phyloP scores from a whole-genome alignment of 2,113 vertebrate species.

The Psettodes erumei region DNA sequence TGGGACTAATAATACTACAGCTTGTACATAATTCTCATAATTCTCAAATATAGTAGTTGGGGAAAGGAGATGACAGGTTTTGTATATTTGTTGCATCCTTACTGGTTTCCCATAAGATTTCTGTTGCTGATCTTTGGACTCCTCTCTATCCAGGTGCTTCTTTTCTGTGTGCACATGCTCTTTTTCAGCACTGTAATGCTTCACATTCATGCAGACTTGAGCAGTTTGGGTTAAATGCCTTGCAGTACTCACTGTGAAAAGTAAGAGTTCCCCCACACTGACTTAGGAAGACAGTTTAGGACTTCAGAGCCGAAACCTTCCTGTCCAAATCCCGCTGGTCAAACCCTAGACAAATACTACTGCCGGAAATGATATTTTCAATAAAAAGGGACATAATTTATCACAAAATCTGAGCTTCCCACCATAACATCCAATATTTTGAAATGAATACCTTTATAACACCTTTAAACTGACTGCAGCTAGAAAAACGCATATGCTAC shows the following conservation, averaged over 20 bases:
- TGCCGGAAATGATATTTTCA: slow-evolving; percentile 18
- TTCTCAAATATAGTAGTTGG: slow-evolving; percentile 26
- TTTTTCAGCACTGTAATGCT: not conserved
- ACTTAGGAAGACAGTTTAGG: slow-evolving; percentile 6
- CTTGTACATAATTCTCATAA: slow-evolving; percentile 44
- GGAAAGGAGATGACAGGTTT: slow-evolving; percentile 25
- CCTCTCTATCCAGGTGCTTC: not conserved
- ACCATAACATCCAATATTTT: slow-evolving; percentile 35
- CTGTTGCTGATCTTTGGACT: not conserved
- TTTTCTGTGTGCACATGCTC: not conserved
- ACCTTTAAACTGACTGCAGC: slow-evolving; percentile 27
- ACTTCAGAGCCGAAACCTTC: not conserved
- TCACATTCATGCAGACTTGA: slow-evolving; percentile 6
- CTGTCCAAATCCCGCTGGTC: slow-evolving; percentile 26
- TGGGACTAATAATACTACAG: slow-evolving; percentile 49
- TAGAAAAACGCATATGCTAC: slow-evolving; percentile 36
- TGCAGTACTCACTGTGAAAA: not conserved
- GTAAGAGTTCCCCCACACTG: slow-evolving; percentile 5
- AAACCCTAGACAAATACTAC: not conserved
- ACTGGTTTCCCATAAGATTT: slow-evolving; percentile 24
- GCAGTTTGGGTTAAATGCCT: slow-evolving; percentile 23
- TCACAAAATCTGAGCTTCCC: slow-evolving; percentile 7
- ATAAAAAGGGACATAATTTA: slow-evolving; percentile 10
- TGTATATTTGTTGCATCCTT: not conserved
- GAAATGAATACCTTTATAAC: slow-evolving; percentile 45